Percentiles rank a stretch among this genome's conserved stretches.
These are phyloP conservation scores for Stichopus horrens DNA, from an alignment of 53 echinoderm and acorn worm species.

Conservation along the genomic window DNA sequence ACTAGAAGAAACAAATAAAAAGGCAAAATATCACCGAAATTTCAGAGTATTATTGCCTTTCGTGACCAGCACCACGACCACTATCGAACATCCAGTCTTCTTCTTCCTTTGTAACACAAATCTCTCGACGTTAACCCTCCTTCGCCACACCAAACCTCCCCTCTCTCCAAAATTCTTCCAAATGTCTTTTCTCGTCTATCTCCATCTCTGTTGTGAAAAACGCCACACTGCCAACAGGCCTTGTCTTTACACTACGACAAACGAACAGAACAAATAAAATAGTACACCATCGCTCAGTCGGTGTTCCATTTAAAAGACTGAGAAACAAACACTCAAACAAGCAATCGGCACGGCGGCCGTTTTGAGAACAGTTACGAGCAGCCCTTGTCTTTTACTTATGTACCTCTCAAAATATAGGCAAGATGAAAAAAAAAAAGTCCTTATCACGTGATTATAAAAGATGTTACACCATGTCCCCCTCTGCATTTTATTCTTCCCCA, in stretches of 20 bases:
- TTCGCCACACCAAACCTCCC: too few relatives aligned
- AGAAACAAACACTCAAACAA: too few relatives aligned
- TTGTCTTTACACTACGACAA: too few relatives aligned
- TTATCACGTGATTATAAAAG: not conserved
- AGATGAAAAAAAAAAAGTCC: not conserved
- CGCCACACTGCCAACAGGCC: too few relatives aligned
- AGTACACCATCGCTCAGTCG: too few relatives aligned
- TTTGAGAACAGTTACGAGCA: not conserved
- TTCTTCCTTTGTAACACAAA: not conserved
- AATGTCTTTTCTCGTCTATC: too few relatives aligned
- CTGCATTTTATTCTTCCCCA: not conserved
- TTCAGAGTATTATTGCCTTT: constrained; percentile 33
- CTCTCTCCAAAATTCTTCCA: too few relatives aligned
- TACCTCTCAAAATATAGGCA: not conserved
- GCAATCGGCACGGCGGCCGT: not conserved
- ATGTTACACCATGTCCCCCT: constrained; percentile 1
- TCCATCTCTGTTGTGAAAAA: too few relatives aligned
- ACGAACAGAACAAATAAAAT: too few relatives aligned
- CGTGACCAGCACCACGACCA: not conserved
- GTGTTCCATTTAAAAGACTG: too few relatives aligned
- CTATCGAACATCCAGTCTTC: not conserved
- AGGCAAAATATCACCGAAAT: constrained; percentile 23
- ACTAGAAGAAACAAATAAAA: not conserved
- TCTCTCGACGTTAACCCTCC: too few relatives aligned
- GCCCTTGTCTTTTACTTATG: not conserved